Conservation (phyloP, 2,797 vertebrate species). For the Picus viridis region DNA sequence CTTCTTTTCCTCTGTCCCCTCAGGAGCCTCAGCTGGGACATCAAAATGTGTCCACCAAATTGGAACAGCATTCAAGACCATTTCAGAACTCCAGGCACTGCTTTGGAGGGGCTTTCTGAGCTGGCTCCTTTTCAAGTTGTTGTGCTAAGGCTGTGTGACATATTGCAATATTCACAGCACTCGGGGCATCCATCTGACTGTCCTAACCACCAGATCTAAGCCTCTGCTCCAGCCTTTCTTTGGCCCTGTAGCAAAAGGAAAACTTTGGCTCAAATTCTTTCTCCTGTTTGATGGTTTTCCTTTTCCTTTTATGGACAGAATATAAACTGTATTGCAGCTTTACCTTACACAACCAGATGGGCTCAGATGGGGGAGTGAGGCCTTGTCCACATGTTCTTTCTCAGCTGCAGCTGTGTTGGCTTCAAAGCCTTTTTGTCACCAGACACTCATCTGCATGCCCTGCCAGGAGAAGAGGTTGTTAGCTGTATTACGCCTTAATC, state of each 20-base stretch:
- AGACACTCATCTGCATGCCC: neutral
- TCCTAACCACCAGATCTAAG: neutral
- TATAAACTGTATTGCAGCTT: neutral
- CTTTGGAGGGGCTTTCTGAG: neutral
- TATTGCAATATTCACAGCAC: neutral
- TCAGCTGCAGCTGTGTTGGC: conserved; percentile 35
- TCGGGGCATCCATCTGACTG: neutral
- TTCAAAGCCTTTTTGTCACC: neutral
- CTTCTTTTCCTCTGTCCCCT: conserved; percentile 29
- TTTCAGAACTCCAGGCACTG: neutral
- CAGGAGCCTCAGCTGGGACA: conserved; percentile 52
- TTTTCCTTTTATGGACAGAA: neutral
- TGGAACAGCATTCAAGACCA: neutral
- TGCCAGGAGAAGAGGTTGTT: neutral
- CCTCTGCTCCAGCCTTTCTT: neutral
- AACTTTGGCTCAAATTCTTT: conserved; percentile 5
- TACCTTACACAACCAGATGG: neutral
- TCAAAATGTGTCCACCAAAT: neutral
- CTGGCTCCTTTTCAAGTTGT: neutral
- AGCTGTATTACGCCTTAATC: neutral
- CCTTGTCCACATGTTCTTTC: neutral
- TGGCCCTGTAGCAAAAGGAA: neutral
- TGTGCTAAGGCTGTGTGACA: neutral
- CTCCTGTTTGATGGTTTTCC: neutral
- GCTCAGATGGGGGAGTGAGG: neutral